phyloP scores from a whole-genome alignment of 1,140 invertebrate species.

The Drosophila kepulauana region DNA sequence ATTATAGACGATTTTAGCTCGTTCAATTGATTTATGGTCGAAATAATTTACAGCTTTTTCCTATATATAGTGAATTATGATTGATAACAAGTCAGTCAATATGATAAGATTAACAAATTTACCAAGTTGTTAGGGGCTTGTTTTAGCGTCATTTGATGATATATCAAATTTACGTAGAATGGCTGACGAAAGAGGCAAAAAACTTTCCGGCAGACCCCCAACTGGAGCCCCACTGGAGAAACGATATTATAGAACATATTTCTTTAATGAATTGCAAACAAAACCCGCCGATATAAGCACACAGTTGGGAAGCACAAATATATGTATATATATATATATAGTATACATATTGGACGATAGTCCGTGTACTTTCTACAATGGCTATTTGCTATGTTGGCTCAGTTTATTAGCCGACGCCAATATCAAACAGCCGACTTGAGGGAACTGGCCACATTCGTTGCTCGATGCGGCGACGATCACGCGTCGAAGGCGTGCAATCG shows the following conservation, averaged over 20 bases:
- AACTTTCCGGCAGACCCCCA: slow-evolving; percentile 22
- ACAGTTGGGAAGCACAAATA: neutral
- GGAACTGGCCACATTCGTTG: slow-evolving; percentile 42
- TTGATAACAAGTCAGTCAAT: slow-evolving; percentile 12
- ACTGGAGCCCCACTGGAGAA: neutral
- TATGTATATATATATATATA: slow-evolving; percentile 8
- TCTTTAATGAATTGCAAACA: slow-evolving; percentile 50
- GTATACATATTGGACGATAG: neutral
- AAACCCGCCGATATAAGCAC: neutral
- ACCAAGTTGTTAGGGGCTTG: slow-evolving; percentile 36
- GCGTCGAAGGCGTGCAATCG: slow-evolving; percentile 67
- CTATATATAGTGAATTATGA: neutral
- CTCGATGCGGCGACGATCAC: slow-evolving; percentile 60
- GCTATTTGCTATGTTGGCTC: slow-evolving; percentile 40
- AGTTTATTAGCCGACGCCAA: slow-evolving; percentile 49
- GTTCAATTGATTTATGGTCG: neutral
- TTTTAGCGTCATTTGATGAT: slow-evolving; percentile 18
- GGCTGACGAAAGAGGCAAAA: neutral
- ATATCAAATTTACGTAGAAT: slow-evolving; percentile 5
- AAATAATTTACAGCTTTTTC: neutral
- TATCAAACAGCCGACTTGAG: slow-evolving; percentile 50
- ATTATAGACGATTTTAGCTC: slow-evolving; percentile 2
- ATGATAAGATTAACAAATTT: slow-evolving; percentile 29
- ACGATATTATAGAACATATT: neutral
- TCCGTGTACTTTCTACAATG: slow-evolving; percentile 41